Percentiles rank a stretch among this genome's conserved stretches.
phyloP scores from a whole-genome alignment of 2,113 vertebrate genomes.

The Xenus cinereus region DNA sequence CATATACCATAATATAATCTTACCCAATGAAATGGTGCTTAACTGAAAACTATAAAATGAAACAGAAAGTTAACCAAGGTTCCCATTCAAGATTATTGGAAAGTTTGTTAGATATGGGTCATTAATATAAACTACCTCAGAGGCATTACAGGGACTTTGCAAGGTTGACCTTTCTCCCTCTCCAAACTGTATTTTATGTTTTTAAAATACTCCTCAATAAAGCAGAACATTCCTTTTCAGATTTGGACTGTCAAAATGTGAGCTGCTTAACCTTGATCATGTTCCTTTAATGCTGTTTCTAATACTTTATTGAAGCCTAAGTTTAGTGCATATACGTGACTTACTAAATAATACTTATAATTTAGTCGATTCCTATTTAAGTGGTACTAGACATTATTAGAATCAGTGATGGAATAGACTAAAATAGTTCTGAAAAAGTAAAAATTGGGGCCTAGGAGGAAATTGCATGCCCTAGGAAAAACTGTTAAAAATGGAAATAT shows the following conservation, averaged over 20 bases:
- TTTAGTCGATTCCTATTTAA: not conserved
- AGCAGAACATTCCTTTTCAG: constrained; percentile 27
- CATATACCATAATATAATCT: not conserved
- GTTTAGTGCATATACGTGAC: not conserved
- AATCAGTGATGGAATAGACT: not conserved
- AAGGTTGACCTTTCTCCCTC: not conserved
- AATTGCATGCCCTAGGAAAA: not conserved
- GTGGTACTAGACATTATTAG: not conserved
- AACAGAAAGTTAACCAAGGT: constrained; percentile 38
- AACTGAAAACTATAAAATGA: constrained; percentile 36
- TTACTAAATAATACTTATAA: not conserved
- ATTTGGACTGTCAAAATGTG: not conserved
- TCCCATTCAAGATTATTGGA: constrained; percentile 17
- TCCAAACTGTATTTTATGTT: not conserved
- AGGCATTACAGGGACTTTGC: not conserved
- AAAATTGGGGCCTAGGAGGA: not conserved
- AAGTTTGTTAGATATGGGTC: constrained; percentile 29
- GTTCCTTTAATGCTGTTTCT: not conserved
- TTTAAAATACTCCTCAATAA: constrained; percentile 16
- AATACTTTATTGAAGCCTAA: not conserved
- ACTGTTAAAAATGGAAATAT: not conserved
- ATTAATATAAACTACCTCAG: constrained; percentile 34
- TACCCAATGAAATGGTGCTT: constrained; percentile 11
- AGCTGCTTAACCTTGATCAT: not conserved
- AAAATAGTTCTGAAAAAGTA: not conserved